These are phyloP conservation scores for Podiceps cristatus DNA, from an alignment of 2,113 vertebrate genomes.

Conservation along the genomic window DNA sequence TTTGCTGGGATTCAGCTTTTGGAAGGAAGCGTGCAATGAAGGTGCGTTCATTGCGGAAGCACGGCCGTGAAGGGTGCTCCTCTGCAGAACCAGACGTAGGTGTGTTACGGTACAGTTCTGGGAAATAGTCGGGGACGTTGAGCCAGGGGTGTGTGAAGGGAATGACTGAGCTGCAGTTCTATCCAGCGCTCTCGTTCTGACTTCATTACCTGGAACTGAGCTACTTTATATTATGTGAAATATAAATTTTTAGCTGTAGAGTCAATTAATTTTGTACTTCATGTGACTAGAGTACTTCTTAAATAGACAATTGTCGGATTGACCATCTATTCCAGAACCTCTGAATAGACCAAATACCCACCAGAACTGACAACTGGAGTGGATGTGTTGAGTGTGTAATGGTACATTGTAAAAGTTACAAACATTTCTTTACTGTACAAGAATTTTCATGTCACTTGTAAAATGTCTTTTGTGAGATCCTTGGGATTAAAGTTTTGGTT, in stretches of 20 bases:
- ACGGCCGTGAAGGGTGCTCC: neutral
- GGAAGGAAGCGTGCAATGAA: neutral
- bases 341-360: conserved; percentile 62
- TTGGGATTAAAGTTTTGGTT: conserved; percentile 89
- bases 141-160: neutral
- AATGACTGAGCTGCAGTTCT: neutral
- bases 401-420: conserved; percentile 78
- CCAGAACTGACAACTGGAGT: conserved; percentile 48
- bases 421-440: conserved; percentile 81
- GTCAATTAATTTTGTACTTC: conserved; percentile 44
- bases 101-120: neutral
- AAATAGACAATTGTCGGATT: neutral
- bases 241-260: neutral
- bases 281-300: neutral
- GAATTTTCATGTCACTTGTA: conserved; percentile 84
- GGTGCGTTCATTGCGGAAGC: neutral
- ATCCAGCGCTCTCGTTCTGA: conserved; percentile 15
- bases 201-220: neutral
- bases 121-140: rapidly evolving
- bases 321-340: conserved; percentile 38
- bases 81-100: neutral
- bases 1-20: neutral
- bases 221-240: conserved; percentile 22
- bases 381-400: conserved; percentile 58
- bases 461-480: conserved; percentile 83